Percentiles rank a stretch among this genome's conserved stretches.
Evolutionary conservation across 2,113 vertebrate genomes (phyloP).

Genomic region (Chinchilla lanigera): DNA sequence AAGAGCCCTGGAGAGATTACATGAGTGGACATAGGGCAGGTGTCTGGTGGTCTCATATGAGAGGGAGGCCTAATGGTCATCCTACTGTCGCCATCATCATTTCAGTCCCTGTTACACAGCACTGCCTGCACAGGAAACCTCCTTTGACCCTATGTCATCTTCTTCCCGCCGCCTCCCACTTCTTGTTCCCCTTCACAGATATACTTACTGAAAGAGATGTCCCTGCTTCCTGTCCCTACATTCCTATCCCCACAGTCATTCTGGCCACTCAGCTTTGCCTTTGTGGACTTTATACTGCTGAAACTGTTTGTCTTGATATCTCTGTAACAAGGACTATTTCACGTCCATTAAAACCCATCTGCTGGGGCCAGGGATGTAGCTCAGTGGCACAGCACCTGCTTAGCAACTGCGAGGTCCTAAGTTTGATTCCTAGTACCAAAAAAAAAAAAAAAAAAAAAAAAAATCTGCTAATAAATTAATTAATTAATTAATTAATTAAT

Average conservation of each 20-base stretch:
- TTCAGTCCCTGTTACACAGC: fast-evolving
- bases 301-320: not conserved
- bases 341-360: not conserved
- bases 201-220: not conserved
- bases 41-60: not conserved
- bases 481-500: no score
- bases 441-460: no score
- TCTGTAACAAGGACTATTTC: not conserved
- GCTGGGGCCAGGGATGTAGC: no score
- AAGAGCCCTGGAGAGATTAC: not conserved
- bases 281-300: not conserved
- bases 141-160: fast-evolving
- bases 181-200: not conserved
- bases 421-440: not conserved
- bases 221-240: fast-evolving
- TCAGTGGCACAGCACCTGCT: no score
- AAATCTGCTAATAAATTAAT: not conserved
- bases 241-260: not conserved
- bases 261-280: no score
- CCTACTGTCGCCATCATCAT: not conserved
- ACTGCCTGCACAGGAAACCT: not conserved
- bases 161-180: no score
- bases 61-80: fast-evolving
- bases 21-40: not conserved
- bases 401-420: no score